Base-by-base conservation (phyloP, 2,797 vertebrate genomes). In the Alfaro cultratus region DNA sequence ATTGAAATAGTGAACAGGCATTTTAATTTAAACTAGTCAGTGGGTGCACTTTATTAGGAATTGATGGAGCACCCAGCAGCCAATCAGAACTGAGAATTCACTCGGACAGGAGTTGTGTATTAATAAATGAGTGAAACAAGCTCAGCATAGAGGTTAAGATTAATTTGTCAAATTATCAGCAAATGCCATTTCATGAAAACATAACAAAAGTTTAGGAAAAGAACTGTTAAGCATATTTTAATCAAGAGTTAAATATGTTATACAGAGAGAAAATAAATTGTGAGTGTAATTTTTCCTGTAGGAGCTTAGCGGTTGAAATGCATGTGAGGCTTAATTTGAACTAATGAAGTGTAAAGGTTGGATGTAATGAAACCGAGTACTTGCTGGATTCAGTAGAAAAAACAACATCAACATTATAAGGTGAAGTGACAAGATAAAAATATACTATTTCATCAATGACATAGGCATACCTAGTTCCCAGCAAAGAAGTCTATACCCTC, bases 161-260 rank as follows among this genome's bases (percentile, higher is more conserved):
- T 51, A 77, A 39, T 16, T 68, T 43, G 79, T 78, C 21, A 43
- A 67, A 71, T 71, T 4, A 43, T 7, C 13, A 72, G 36, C 39
- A 46, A 81, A 73, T 43, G 29, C 39, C 11, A 29, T 57, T 16
- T 60, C 26, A 21, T 55, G 39, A 18, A 79, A 72, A 41, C 46
- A 43, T 62, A 43, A n/a, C 67, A 10, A 21, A 5, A 10, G n/a
- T 75, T 76, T 73, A 11, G 26, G n/a, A 55, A 46, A 39, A 57
- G n/a, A 47, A 9, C 1, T 18, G 18, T 39, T n/a, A 39, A 31
- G 23, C 29, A 16, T 8, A 43, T 29, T 34, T 75, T n/a, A 10
- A 62, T 16, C 18, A 62, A 29, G 47, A 13, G 18, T 31, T 18
- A 6, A 34, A 62, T 16, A 34, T 34, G 31, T 34, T 34, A 16